These are phyloP conservation scores for Orthonevra nobilis DNA, from an alignment of 2,888 invertebrate genomes.

Conservation along the genomic window DNA sequence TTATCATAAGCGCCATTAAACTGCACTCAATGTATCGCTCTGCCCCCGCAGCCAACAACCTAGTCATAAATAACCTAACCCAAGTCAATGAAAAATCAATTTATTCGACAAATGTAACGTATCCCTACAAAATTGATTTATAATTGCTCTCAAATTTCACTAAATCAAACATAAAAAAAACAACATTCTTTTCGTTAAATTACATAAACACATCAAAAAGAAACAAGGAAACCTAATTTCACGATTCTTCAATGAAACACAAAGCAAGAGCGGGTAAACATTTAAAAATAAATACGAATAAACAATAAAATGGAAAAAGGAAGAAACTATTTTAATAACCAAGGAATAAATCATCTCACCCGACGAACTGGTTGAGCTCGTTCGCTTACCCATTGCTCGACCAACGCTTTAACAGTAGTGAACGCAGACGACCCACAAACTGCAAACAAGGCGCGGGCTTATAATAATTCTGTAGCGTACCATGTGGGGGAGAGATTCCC, in stretches of 20 bases:
- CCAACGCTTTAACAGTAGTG: constrained; percentile 36
- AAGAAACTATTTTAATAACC: constrained; percentile 59
- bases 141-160: constrained; percentile 54
- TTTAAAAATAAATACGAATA: neutral
- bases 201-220: constrained; percentile 7
- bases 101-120: constrained; percentile 44
- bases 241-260: constrained; percentile 58
- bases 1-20: neutral
- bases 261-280: constrained; percentile 1
- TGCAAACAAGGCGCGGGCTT: neutral
- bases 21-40: constrained; percentile 19
- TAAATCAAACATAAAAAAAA: too few relatives aligned
- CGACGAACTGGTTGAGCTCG: constrained; percentile 16
- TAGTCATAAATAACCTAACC: constrained; percentile 26
- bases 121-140: constrained; percentile 58
- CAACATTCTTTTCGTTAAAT: constrained; percentile 31
- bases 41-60: neutral
- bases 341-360: constrained; percentile 64
- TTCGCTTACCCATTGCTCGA: neutral
- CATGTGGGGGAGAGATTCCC: constrained; percentile 5
- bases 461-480: constrained; percentile 10
- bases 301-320: neutral
- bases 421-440: constrained; percentile 56
- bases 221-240: constrained; percentile 6
- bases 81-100: constrained; percentile 48